Percentiles rank a stretch among this genome's conserved stretches.
These are phyloP conservation scores for Tokudaia tokunoshimensis DNA, from an alignment of 2,797 vertebrate species.

Conservation along the genomic window DNA sequence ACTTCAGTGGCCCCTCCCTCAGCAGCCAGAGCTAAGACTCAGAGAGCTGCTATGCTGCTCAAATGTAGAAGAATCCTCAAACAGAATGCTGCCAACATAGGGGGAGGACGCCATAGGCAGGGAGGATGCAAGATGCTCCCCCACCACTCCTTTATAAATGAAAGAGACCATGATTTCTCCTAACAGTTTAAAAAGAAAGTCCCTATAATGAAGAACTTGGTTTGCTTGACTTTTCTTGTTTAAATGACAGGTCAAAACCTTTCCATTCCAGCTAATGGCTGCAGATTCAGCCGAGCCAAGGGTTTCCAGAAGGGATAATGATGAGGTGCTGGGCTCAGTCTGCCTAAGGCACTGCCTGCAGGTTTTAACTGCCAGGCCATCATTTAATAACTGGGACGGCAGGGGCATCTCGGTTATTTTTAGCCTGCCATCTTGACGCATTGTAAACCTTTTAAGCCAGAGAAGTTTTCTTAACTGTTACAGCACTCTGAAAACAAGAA, in stretches of 20 bases:
- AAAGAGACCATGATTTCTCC: constrained; percentile 60
- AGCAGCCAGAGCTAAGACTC: not conserved
- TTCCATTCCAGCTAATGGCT: constrained; percentile 80
- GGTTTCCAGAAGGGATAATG: constrained; percentile 84
- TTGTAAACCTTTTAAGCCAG: constrained; percentile 80
- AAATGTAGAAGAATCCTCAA: not conserved
- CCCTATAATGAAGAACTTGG: constrained; percentile 65
- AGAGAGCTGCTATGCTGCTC: not conserved
- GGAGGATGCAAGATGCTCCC: not conserved
- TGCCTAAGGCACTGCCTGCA: constrained; percentile 84
- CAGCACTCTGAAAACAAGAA: constrained; percentile 72
- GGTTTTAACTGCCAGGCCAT: constrained; percentile 77
- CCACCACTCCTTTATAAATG: constrained; percentile 45
- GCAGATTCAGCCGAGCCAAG: constrained; percentile 71
- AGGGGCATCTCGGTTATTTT: constrained; percentile 76
- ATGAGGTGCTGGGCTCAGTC: constrained; percentile 80
- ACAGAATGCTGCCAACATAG: not conserved
- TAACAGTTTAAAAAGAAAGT: constrained; percentile 46
- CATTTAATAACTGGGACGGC: constrained; percentile 81
- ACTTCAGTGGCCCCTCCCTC: too few relatives aligned
- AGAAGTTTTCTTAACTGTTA: constrained; percentile 74
- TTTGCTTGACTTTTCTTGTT: constrained; percentile 72
- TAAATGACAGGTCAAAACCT: constrained; percentile 80
- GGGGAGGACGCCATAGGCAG: not conserved
- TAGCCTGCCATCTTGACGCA: constrained; percentile 77